phyloP scores from a whole-genome alignment of 2,113 vertebrate species.

The Clupea harengus region DNA sequence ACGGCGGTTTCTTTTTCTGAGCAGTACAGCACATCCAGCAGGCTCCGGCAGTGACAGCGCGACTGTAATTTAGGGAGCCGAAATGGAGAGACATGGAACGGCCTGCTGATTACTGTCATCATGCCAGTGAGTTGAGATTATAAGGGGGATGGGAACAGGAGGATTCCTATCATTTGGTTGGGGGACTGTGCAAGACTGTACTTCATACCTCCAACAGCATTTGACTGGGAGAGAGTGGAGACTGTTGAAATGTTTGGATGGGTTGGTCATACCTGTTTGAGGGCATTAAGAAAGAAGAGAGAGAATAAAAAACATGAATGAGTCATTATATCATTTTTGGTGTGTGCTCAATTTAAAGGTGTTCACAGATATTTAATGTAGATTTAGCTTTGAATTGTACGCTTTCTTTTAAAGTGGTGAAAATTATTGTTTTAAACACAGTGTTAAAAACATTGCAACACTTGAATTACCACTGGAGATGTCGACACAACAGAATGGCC shows the following conservation, averaged over 20 bases:
- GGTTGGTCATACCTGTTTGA: neutral
- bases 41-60: neutral
- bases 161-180: neutral
- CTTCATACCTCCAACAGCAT: neutral
- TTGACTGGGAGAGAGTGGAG: neutral
- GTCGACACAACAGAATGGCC: neutral
- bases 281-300: neutral
- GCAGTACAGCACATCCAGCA: neutral
- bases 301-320: neutral
- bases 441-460: neutral
- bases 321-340: neutral
- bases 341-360: neutral
- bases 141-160: neutral
- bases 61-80: neutral
- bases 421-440: neutral
- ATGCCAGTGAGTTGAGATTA: constrained; percentile 5
- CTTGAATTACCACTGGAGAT: neutral
- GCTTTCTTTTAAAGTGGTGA: neutral
- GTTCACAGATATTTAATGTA: neutral
- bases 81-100: constrained; percentile 16
- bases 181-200: neutral
- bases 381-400: neutral
- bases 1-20: neutral
- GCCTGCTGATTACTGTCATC: constrained; percentile 6
- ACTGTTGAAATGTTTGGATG: no score